Evolutionary conservation across 2,888 invertebrate species (phyloP).

Genomic region (Troides oblongomaculatus): DNA sequence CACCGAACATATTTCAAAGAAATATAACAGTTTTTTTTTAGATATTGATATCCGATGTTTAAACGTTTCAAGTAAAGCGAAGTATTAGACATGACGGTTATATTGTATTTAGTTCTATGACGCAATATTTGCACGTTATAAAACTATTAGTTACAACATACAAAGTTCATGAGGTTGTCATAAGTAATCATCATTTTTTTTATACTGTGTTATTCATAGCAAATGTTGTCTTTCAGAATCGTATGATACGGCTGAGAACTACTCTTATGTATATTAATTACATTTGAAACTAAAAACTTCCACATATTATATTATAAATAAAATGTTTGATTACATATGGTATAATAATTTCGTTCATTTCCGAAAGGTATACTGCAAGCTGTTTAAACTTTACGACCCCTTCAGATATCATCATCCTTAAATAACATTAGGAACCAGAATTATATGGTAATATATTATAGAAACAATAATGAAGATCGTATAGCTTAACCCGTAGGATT

Average conservation of each 20-base stretch:
- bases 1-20: background rate
- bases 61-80: background rate
- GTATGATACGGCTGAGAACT: background rate
- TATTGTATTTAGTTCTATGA: background rate
- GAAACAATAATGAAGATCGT: too few species aligned
- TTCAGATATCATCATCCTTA: too few species aligned
- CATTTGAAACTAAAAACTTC: too few species aligned
- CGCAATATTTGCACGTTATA: background rate
- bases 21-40: background rate
- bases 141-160: background rate
- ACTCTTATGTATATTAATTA: too few species aligned
- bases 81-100: background rate
- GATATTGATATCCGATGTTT: background rate
- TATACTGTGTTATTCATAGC: slow-evolving; percentile 1
- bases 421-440: too few species aligned
- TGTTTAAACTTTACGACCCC: too few species aligned
- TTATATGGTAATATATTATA: too few species aligned
- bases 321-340: too few species aligned
- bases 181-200: background rate
- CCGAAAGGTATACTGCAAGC: too few species aligned
- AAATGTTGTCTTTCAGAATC: background rate
- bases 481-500: too few species aligned
- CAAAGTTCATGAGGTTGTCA: background rate
- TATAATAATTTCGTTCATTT: too few species aligned
- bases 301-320: too few species aligned